Evolutionary conservation across 1,140 invertebrate genomes (phyloP).

Genomic region (Mesaphorura yosii): DNA sequence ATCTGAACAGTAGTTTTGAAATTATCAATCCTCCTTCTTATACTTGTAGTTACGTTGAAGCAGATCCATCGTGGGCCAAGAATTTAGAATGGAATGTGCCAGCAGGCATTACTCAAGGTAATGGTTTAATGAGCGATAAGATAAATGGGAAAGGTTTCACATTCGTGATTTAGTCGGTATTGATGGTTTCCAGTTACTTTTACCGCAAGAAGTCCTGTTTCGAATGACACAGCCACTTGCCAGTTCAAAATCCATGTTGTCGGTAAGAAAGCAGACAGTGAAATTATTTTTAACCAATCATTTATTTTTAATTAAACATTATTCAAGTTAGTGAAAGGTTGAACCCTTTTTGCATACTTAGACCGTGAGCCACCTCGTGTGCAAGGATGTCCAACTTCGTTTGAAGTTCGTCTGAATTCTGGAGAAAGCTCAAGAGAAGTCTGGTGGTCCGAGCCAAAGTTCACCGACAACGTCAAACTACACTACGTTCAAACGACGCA

Average conservation of each 20-base stretch:
- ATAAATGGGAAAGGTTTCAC: too few species aligned
- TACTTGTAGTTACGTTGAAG: constrained; percentile 44
- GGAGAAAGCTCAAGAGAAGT: constrained; percentile 45
- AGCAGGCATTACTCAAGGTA: constrained; percentile 43
- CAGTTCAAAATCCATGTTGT: constrained; percentile 50
- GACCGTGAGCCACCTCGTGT: constrained; percentile 48
- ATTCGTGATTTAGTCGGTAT: too few species aligned
- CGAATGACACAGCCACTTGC: constrained; percentile 46
- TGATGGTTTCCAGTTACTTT: constrained; percentile 49
- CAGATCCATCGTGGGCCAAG: constrained; percentile 51
- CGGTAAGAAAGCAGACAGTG: constrained; percentile 37
- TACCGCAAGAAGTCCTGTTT: constrained; percentile 46
- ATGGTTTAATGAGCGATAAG: too few species aligned
- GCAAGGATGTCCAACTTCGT: constrained; percentile 49
- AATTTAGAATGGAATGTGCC: constrained; percentile 48
- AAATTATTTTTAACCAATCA: not conserved
- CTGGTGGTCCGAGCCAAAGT: constrained; percentile 55
- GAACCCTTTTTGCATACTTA: constrained; percentile 28
- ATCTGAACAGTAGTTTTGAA: not conserved
- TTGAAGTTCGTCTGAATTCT: constrained; percentile 45
- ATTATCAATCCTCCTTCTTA: not conserved
- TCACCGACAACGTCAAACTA: constrained; percentile 47
- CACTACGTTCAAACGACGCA: constrained; percentile 31
- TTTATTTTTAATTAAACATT: not conserved
- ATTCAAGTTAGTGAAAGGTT: not conserved